Percentiles rank a stretch among this genome's conserved stretches.
Conservation (phyloP, 2,797 vertebrate genomes). For the Platyrinchus mystaceus region DNA sequence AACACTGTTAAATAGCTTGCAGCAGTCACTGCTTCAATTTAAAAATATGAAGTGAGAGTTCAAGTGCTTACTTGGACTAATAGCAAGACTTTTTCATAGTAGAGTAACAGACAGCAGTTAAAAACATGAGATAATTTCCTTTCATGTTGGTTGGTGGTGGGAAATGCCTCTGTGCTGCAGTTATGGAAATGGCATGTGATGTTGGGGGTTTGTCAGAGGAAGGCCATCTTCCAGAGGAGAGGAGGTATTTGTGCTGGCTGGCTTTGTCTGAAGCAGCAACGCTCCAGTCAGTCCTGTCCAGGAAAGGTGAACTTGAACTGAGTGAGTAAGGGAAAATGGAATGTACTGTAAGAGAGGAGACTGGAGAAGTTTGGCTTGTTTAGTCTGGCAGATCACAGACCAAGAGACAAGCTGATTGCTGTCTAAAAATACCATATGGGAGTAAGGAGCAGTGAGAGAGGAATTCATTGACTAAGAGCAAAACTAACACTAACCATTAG, state of each 20-base stretch:
- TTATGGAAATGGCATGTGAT: background rate
- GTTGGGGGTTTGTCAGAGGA: background rate
- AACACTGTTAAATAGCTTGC: background rate
- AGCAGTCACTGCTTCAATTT: background rate
- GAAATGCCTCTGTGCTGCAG: background rate
- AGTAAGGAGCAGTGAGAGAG: background rate
- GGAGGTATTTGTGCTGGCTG: background rate
- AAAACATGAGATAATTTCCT: background rate
- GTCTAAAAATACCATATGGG: background rate
- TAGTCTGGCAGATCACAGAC: slow-evolving; percentile 10
- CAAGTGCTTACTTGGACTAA: background rate
- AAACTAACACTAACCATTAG: background rate
- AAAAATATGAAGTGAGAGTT: background rate
- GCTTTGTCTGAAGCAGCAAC: background rate
- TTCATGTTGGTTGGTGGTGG: background rate
- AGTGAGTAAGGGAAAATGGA: background rate
- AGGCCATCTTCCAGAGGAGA: background rate
- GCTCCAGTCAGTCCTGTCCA: background rate
- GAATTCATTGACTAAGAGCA: background rate
- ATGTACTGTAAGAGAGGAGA: background rate
- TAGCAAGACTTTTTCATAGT: background rate
- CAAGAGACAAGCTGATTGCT: background rate
- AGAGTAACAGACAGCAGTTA: background rate
- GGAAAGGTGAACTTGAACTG: background rate
- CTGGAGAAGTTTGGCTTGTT: slow-evolving; percentile 7